These are phyloP conservation scores for Heliocidaris erythrogramma DNA, from an alignment of 35 echinoderm and acorn worm genomes.

Conservation along the genomic window DNA sequence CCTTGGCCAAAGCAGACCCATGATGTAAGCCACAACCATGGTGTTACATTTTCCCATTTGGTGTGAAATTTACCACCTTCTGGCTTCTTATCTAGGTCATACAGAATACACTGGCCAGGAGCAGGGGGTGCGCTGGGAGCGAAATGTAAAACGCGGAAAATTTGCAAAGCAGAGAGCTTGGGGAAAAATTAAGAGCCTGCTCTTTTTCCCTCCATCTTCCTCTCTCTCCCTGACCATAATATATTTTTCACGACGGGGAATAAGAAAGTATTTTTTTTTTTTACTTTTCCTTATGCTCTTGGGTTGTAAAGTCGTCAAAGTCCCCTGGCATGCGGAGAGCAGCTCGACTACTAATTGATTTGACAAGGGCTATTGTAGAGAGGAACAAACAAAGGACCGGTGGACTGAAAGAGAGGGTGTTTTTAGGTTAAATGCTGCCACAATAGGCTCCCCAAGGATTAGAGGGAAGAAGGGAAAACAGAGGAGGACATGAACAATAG, in stretches of 20 bases:
- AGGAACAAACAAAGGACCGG: constrained; percentile 25
- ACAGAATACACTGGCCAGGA: not conserved
- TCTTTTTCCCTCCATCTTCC: not conserved
- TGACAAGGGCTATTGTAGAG: constrained; percentile 34
- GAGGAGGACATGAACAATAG: not conserved
- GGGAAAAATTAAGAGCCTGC: constrained; percentile 14
- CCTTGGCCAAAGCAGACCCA: not conserved
- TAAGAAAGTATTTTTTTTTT: not conserved
- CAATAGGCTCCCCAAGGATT: constrained; percentile 44
- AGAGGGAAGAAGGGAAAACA: constrained; percentile 20
- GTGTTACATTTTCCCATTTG: constrained; percentile 37
- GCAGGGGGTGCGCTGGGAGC: not conserved
- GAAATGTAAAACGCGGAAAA: constrained; percentile 24
- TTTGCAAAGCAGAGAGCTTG: not conserved
- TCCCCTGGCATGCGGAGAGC: constrained; percentile 20
- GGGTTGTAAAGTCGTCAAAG: not conserved
- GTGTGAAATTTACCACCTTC: constrained; percentile 3
- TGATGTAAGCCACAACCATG: not conserved
- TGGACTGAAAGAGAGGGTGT: constrained; percentile 28
- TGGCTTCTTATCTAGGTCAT: constrained; percentile 1
- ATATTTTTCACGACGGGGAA: not conserved
- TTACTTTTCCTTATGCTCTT: not conserved
- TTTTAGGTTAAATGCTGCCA: constrained; percentile 38
- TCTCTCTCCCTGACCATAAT: not conserved
- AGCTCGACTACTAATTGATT: constrained; percentile 21